These are phyloP conservation scores for Liposcelis brunnea DNA, from an alignment of 2,888 invertebrate genomes.

Conservation along the genomic window DNA sequence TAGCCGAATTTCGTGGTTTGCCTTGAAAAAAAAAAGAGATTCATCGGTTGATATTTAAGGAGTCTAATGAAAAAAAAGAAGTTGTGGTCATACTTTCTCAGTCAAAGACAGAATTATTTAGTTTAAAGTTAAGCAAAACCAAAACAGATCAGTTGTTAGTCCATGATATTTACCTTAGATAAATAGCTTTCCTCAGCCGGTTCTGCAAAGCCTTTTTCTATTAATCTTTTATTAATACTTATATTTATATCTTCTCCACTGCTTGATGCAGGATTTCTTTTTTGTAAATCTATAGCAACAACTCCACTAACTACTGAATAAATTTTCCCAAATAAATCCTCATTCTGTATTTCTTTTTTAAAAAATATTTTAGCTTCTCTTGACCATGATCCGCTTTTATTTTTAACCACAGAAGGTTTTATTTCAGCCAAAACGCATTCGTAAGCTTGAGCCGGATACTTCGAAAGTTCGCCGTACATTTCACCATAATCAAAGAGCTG, in stretches of 20 bases:
- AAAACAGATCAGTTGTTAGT: no score
- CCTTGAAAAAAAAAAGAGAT: constrained; percentile 22
- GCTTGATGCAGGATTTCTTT: no score
- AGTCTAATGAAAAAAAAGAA: no score
- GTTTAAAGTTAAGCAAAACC: no score
- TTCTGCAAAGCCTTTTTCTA: constrained; percentile 44
- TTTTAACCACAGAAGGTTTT: constrained; percentile 44
- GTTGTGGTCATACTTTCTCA: no score
- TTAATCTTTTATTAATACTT: constrained; percentile 44
- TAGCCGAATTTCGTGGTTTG: constrained; percentile 37
- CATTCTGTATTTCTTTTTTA: constrained; percentile 15
- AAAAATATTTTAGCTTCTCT: constrained; percentile 33
- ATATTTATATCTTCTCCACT: constrained; percentile 14
- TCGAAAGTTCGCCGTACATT: constrained; percentile 14
- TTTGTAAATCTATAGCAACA: constrained; percentile 46
- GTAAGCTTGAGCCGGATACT: constrained; percentile 41
- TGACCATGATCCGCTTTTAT: constrained; percentile 42
- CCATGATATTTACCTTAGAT: constrained; percentile 51
- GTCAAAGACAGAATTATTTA: no score
- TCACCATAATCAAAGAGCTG: constrained; percentile 28
- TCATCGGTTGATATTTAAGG: no score
- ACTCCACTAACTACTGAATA: constrained; percentile 67
- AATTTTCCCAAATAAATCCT: constrained; percentile 28
- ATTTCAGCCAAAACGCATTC: constrained; percentile 54
- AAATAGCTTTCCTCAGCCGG: constrained; percentile 55